Percentiles rank a stretch among this genome's conserved stretches.
phyloP scores from a whole-genome alignment of 2,888 invertebrate species.

The Drosophila nr. fundita region DNA sequence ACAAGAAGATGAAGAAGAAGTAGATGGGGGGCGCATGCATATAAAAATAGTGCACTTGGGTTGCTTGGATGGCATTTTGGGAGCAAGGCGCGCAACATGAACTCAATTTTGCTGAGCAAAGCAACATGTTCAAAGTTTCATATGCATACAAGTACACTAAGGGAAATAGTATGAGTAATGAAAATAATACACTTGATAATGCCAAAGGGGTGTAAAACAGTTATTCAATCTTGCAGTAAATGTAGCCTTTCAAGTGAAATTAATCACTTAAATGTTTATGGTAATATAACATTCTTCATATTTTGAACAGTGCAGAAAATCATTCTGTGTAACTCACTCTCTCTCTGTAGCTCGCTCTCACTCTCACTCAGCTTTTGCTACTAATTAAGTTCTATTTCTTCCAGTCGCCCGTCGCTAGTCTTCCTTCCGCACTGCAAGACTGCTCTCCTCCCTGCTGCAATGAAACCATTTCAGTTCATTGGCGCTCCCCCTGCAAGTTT shows the following conservation, averaged over 20 bases:
- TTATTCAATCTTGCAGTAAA: not conserved
- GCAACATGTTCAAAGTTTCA: slow-evolving; percentile 33
- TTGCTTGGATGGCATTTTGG: slow-evolving; percentile 65
- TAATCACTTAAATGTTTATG: not conserved
- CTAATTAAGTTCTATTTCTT: slow-evolving; percentile 74
- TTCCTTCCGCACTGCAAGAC: slow-evolving; percentile 16
- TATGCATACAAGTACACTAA: slow-evolving; percentile 26
- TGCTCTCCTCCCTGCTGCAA: slow-evolving; percentile 34
- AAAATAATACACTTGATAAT: not conserved
- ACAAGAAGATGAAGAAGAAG: slow-evolving; percentile 22
- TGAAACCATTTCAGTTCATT: slow-evolving; percentile 78
- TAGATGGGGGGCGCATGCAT: slow-evolving; percentile 54
- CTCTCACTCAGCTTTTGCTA: slow-evolving; percentile 30
- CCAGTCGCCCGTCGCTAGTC: slow-evolving; percentile 28
- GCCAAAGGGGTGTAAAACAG: not conserved
- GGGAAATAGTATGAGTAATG: not conserved
- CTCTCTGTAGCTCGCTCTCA: slow-evolving; percentile 2
- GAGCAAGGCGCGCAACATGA: slow-evolving; percentile 62
- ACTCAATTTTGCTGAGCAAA: slow-evolving; percentile 52
- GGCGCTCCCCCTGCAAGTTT: slow-evolving; percentile 52
- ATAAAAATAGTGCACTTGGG: slow-evolving; percentile 65
- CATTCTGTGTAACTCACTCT: not conserved
- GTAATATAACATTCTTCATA: not conserved
- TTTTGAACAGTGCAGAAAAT: slow-evolving; percentile 14
- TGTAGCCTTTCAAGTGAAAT: not conserved